These are phyloP conservation scores for Eurosta solidaginis DNA, from an alignment of 1,140 invertebrate genomes.

Conservation along the genomic window DNA sequence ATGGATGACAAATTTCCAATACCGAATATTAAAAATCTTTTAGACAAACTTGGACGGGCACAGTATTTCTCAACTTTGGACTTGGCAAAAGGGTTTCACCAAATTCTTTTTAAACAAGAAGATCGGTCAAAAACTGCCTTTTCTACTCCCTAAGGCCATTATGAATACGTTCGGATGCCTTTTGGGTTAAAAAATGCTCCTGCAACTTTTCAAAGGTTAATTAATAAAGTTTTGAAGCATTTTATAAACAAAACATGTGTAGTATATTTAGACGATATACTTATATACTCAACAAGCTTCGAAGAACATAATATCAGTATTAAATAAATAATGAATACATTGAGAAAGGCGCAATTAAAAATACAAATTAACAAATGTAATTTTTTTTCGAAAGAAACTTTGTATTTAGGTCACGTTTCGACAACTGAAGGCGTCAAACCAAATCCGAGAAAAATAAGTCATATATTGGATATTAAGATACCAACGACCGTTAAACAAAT, in stretches of 20 bases:
- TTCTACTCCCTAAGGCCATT: slow-evolving; percentile 21
- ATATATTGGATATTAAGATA: slow-evolving; percentile 36
- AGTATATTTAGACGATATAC: slow-evolving; percentile 29
- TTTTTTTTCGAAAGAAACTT: slow-evolving; percentile 38
- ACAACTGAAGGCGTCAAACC: slow-evolving; percentile 46
- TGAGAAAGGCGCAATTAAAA: slow-evolving; percentile 40
- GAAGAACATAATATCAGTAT: slow-evolving; percentile 8
- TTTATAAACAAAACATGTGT: slow-evolving; percentile 27
- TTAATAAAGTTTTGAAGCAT: not conserved
- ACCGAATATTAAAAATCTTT: slow-evolving; percentile 39
- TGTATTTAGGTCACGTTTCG: slow-evolving; percentile 10
- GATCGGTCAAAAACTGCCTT: slow-evolving; percentile 30
- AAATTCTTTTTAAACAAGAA: slow-evolving; percentile 37
- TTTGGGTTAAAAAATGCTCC: slow-evolving; percentile 32
- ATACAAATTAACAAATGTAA: slow-evolving; percentile 47
- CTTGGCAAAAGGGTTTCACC: slow-evolving; percentile 52
- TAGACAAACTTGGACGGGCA: slow-evolving; percentile 49
- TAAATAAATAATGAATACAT: slow-evolving; percentile 33
- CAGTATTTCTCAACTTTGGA: slow-evolving; percentile 50
- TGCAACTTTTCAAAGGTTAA: slow-evolving; percentile 30
- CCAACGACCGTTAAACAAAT: slow-evolving; percentile 41
- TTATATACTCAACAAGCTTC: slow-evolving; percentile 17
- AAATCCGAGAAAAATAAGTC: slow-evolving; percentile 39
- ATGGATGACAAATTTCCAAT: slow-evolving; percentile 38
- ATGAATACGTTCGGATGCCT: slow-evolving; percentile 28